These are phyloP conservation scores for Ischnura elegans DNA, from an alignment of 2,888 invertebrate genomes.

Conservation along the genomic window DNA sequence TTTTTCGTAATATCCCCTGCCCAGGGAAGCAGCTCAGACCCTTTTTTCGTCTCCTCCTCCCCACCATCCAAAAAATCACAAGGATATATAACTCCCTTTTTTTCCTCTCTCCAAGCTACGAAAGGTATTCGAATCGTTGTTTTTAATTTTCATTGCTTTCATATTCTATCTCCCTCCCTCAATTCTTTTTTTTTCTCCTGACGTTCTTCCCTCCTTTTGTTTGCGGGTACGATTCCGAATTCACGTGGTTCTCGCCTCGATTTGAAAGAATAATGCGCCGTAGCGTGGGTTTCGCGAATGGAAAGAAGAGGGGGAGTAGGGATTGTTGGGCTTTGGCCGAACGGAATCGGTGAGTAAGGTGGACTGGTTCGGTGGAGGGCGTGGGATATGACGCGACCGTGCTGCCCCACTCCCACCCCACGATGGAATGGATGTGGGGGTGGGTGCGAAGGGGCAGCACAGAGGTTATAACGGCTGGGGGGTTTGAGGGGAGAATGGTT, in stretches of 20 bases:
- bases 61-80: neutral
- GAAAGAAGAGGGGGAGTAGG: neutral
- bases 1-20: neutral
- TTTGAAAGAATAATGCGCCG: constrained; percentile 32
- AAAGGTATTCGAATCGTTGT: constrained; percentile 58
- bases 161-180: neutral
- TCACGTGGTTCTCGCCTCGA: constrained; percentile 59
- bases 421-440: neutral
- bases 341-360: neutral
- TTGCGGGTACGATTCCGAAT: constrained; percentile 59
- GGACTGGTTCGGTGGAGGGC: neutral
- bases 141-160: constrained; percentile 39
- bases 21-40: neutral
- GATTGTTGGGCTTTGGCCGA: constrained; percentile 15
- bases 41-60: neutral
- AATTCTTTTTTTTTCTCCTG: neutral
- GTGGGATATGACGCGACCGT: neutral
- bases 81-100: neutral
- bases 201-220: constrained; percentile 46
- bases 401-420: no score
- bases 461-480: neutral
- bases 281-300: neutral
- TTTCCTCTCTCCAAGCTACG: constrained; percentile 8
- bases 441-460: neutral
- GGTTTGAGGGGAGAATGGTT: no score